Conservation (phyloP, 2,797 vertebrate species). For the Mionectes olivaceus region DNA sequence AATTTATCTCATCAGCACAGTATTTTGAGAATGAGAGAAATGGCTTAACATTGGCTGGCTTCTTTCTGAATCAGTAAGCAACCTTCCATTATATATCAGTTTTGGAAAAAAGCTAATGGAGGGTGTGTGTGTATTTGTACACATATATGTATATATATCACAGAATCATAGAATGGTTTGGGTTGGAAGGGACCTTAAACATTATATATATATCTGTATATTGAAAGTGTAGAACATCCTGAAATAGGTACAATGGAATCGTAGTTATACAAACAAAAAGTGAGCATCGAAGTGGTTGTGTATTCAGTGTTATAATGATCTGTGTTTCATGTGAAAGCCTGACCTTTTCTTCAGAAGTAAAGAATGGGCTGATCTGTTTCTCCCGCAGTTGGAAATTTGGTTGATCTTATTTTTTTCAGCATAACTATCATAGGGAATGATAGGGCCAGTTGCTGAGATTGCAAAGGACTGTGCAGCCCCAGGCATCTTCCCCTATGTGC, state of each 20-base stretch:
- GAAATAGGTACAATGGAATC: not conserved
- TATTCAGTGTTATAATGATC: not conserved
- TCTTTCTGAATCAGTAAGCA: not conserved
- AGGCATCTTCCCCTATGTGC: not conserved
- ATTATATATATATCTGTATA: too few species aligned
- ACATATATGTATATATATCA: not conserved
- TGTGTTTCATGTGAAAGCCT: not conserved
- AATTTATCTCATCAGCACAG: not conserved
- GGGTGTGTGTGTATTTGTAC: rapidly evolving
- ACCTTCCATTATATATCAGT: not conserved
- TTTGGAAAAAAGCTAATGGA: not conserved
- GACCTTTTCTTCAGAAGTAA: not conserved
- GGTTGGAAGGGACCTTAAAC: not conserved
- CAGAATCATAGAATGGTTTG: not conserved
- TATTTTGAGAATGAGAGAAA: not conserved
- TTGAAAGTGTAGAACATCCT: not conserved
- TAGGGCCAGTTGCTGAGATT: not conserved
- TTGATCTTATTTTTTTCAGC: constrained; percentile 3
- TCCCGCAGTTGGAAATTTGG: not conserved
- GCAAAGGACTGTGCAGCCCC: not conserved
- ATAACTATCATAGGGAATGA: constrained; percentile 14
- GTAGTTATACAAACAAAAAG: not conserved
- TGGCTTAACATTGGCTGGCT: not conserved
- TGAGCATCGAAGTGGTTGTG: not conserved
- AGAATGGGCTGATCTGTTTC: not conserved